Base-by-base conservation (phyloP, 2,797 vertebrate species). In the Sebastolobus alascanus region DNA sequence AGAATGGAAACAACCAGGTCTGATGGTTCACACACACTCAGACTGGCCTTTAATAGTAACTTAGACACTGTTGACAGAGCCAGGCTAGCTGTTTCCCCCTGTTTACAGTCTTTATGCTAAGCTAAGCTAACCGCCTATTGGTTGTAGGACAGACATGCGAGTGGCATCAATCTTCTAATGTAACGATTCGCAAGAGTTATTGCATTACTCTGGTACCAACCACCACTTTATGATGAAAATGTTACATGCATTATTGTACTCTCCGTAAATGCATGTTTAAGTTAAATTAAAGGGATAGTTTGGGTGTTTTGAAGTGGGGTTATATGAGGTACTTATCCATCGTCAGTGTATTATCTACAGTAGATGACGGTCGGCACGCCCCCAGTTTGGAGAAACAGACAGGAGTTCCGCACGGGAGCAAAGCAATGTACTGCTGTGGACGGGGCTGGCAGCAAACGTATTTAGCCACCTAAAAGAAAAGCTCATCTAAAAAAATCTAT, bases 21-120 rank as follows among this genome's bases (percentile, higher is more conserved):
- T 46, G 82, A 65, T 13, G 67, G 84, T 84, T 91, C 91, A 89
- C 85, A 73, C 84, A 76, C 78, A 88, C 79, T 85, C 80, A 74
- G 10, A 46, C 68, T 63, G 86, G 82, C 73, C 82, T 83, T 72
- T 31, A 80, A 66, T 18, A 31, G 40, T 50, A 46, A 77, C 73
- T 77, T 4, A 35, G 27, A 60, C 35, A 37, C 35, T 13, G 55
- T 63, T 38, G 31, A n/a, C 22, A 8, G 18, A 6, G n/a, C 43
- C 27, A 35, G 13, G 7, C 58, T 16, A 35, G 13, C 40, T 37
- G n/a, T 27, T 35, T 20, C 61, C 25, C 25, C 4, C 50, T 16
- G 12, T 46, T 43, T 31, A 11, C 14, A 56, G 54, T 38, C 6
- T 27, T 27, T 27, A 27, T 46, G 11, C 55, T 27, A 56, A 27